Conservation (phyloP, 2,113 vertebrate species). For the Clinocottus analis region DNA sequence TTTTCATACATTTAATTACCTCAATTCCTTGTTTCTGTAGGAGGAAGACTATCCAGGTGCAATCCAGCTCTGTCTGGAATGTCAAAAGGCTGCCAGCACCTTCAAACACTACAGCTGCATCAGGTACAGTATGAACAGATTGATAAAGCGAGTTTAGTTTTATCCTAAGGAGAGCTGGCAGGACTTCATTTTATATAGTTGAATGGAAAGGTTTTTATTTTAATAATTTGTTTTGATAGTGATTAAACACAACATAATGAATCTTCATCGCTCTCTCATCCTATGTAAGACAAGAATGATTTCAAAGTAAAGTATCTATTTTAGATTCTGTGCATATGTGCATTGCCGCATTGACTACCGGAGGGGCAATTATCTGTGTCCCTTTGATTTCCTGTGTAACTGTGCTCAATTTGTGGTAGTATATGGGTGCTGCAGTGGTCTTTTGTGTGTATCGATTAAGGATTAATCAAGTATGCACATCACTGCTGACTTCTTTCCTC, state of each 20-base stretch:
- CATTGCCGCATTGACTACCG: background rate
- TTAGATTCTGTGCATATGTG: too few relatives aligned
- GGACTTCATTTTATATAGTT: background rate
- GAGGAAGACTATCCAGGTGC: slow-evolving; percentile 99
- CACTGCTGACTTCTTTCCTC: background rate
- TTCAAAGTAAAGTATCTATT: too few relatives aligned
- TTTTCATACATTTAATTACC: slow-evolving; percentile 5
- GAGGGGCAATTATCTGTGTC: background rate
- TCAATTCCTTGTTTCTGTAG: slow-evolving; percentile 72
- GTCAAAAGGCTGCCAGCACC: slow-evolving; percentile 98
- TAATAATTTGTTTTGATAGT: background rate
- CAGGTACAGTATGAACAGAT: slow-evolving; percentile 83
- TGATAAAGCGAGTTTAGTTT: background rate
- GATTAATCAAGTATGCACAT: slow-evolving; percentile 14
- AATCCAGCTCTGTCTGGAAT: slow-evolving; percentile 97
- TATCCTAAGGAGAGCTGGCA: background rate
- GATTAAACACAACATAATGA: background rate
- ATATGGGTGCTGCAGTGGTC: background rate
- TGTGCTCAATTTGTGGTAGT: slow-evolving; percentile 14
- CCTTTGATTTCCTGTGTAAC: slow-evolving; percentile 15
- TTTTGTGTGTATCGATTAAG: slow-evolving; percentile 16
- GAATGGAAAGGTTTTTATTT: background rate
- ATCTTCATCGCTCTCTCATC: background rate
- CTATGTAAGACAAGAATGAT: background rate
- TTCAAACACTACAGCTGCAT: slow-evolving; percentile 99